These are phyloP conservation scores for Drosophila tani DNA, from an alignment of 1,140 invertebrate genomes.

Conservation along the genomic window DNA sequence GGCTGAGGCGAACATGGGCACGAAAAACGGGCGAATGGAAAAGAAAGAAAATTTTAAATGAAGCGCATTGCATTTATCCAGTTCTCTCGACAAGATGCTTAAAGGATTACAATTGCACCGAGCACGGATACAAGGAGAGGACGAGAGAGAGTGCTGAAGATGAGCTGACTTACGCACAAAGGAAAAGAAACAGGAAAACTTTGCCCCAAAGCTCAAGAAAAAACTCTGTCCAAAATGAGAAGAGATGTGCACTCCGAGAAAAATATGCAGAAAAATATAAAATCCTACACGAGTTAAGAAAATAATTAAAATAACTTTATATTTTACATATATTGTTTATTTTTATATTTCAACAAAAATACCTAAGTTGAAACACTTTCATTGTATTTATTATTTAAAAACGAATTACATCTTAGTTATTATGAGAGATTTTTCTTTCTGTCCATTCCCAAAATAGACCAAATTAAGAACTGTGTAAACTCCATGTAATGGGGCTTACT, in stretches of 20 bases:
- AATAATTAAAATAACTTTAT: no score
- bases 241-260: not conserved
- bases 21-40: conserved; percentile 29
- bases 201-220: conserved; percentile 19
- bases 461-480: not conserved
- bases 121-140: conserved; percentile 10
- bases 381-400: no score
- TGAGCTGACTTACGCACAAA: conserved; percentile 56
- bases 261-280: not conserved
- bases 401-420: no score
- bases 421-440: no score
- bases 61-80: conserved; percentile 71
- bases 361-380: no score
- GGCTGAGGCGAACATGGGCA: conserved; percentile 11
- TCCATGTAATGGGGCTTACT: not conserved
- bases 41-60: conserved; percentile 72
- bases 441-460: no score
- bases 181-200: conserved; percentile 26
- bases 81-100: conserved; percentile 66
- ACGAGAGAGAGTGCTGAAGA: conserved; percentile 10
- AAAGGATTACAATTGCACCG: conserved; percentile 74
- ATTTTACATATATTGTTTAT: no score
- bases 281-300: no score
- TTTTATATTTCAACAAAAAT: no score
- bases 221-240: conserved; percentile 13